These are phyloP conservation scores for Crepidodera aurea DNA, from an alignment of 2,888 invertebrate species.

Conservation along the genomic window DNA sequence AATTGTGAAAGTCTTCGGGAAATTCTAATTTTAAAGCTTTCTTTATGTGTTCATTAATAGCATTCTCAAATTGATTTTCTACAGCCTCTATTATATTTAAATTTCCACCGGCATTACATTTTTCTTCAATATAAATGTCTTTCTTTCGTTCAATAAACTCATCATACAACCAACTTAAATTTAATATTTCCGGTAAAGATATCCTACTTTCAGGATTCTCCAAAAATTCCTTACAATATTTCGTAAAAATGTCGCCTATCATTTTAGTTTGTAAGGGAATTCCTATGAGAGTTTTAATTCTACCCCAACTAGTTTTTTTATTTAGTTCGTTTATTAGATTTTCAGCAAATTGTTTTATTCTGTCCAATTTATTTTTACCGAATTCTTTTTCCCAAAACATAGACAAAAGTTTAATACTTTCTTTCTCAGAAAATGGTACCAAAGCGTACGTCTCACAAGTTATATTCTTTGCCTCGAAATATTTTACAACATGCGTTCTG, in stretches of 20 bases:
- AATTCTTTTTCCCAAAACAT: neutral
- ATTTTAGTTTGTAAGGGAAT: constrained; percentile 30
- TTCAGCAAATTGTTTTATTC: neutral
- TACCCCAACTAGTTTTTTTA: neutral
- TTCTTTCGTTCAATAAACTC: constrained; percentile 21
- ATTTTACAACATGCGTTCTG: constrained; percentile 12
- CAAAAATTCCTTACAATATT: constrained; percentile 19
- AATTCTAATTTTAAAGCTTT: constrained; percentile 9
- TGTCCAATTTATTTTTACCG: neutral
- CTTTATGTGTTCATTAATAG: constrained; percentile 3
- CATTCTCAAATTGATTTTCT: constrained; percentile 5
- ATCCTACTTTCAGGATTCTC: neutral
- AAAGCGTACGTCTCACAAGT: neutral
- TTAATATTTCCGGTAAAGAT: neutral
- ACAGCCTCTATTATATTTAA: neutral
- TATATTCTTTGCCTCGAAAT: constrained; percentile 1
- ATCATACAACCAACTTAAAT: constrained; percentile 10
- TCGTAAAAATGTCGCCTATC: constrained; percentile 27
- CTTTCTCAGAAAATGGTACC: constrained; percentile 5
- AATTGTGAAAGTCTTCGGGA: neutral
- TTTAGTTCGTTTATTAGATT: no score
- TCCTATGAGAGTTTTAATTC: neutral
- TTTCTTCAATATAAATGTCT: constrained; percentile 20
- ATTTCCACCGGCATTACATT: constrained; percentile 19
- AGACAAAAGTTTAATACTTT: neutral